Base-by-base conservation (phyloP, 1,140 invertebrate species). In the Sarcophaga peregrina region DNA sequence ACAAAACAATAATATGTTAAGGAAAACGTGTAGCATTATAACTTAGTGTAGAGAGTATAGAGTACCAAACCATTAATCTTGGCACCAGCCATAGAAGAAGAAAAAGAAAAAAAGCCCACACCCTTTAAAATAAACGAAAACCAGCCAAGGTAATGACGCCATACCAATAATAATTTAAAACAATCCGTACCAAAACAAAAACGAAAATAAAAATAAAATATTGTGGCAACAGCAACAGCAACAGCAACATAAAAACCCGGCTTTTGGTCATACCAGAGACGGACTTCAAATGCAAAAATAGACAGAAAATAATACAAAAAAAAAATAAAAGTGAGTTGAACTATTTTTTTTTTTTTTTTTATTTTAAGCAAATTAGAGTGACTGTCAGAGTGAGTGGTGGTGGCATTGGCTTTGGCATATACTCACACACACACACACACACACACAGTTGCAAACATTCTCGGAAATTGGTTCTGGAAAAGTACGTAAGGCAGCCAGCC, bases 71-170 rank as follows among this genome's bases (percentile, higher is more conserved):
- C 74, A 76, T 76, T 76, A 76, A 76, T 76, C 74, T 76, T 76
- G 74, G 74, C 74, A 76, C 74, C 74, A 76, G 74, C 74, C 74
- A 76, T 5, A n/a, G n/a, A 37, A 37, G 25, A 37, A 37, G 25
- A 37, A 37, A 37, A 37, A 37, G 4, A 37, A 37, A 37, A 37
- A 1, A 68, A 76, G 74, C 74, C 74, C 74, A 76, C 74, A 76
- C 74, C 74, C 74, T 76, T 76, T 48, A 68, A 74, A n/a, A 37
- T 37, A 37, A 37, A 37, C 25, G 25, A 37, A 37, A 37, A 37
- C 25, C 25, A 37, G 25, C 74, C 74, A 76, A 76, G 74, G 74
- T 76, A 76, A 76, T 76, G 74, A 76, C 74, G 74, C 74, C 74
- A 76, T 76, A 76, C 74, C 13, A 48, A 76, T 17, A 76, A 76